Percentiles rank a stretch among this genome's conserved stretches.
phyloP scores from a whole-genome alignment of 2,888 invertebrate genomes.

The Xestoiulus laeticollis region DNA sequence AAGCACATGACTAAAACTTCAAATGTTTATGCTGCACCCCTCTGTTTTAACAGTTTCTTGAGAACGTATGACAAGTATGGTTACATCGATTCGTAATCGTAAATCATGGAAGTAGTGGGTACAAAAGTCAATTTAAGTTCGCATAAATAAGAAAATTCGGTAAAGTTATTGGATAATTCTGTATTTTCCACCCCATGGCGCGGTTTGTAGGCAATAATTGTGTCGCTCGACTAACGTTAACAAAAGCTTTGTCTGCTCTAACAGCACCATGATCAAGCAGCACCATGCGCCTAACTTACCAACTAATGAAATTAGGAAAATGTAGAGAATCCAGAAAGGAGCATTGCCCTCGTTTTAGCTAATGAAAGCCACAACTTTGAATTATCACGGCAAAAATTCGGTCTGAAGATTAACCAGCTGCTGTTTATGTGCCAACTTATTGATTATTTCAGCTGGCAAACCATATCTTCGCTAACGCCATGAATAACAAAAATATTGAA shows the following conservation, averaged over 20 bases:
- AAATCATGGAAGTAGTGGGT: background rate
- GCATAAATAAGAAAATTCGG: background rate
- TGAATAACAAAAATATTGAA: constrained; percentile 34
- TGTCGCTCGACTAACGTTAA: background rate
- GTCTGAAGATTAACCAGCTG: constrained; percentile 38
- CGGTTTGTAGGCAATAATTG: background rate
- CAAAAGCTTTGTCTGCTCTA: background rate
- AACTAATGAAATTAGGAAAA: constrained; percentile 8
- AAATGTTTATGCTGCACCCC: no score
- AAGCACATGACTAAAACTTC: no score
- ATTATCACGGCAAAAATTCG: constrained; percentile 16
- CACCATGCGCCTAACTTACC: background rate
- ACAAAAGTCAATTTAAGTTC: background rate
- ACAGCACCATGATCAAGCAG: background rate
- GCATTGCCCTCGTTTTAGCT: background rate
- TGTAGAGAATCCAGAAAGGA: background rate
- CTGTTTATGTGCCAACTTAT: constrained; percentile 41
- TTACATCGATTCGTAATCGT: background rate
- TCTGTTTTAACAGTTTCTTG: background rate
- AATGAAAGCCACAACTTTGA: background rate
- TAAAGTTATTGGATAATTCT: background rate
- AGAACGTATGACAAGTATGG: background rate
- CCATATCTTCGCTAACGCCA: background rate
- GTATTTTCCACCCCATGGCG: background rate
- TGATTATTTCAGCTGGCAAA: constrained; percentile 4